Evolutionary conservation across 2,113 vertebrate genomes (phyloP), one percentile per base, ranked within the genome.

Genomic region (Nematolebias whitei): DNA sequence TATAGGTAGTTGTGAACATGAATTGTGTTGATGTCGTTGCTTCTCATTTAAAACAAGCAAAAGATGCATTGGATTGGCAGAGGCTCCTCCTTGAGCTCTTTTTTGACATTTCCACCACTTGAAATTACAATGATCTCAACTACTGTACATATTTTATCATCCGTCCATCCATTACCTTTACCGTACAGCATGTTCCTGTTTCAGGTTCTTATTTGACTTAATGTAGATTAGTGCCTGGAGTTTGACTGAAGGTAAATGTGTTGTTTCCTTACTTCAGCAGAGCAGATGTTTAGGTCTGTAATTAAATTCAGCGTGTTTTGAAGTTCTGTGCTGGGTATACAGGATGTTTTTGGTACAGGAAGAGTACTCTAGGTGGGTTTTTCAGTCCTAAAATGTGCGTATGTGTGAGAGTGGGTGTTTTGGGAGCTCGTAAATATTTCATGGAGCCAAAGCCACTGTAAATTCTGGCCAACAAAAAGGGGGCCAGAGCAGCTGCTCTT

Each of bases 371-470:
- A 74, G 79, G 78, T 85, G 72, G 73, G 63, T 83, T 74, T 78
- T 84, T 64, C 26, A 62, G 62, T 71, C 73, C 78, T 80, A 72
- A 85, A 85, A 76, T 74, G 72, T 74, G 71, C 43, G 79, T 73
- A 78, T 79, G 78, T 74, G 86, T 84, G 81, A 87, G 85, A 89
- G 85, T 64, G 44, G 79, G 81, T 87, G 79, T 86, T 86, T 85
- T 88, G 81, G 84, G 77, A 89, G 80, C 90, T 91, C 84, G 83
- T 93, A 92, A 92, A 92, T 92, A 92, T 89, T 91, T 90, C 80
- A 85, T 84, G 89, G 91, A 90, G 87, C 84, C 87, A 75, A 88
- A 85, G 84, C 86, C 87, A 88, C 87, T 88, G 88, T 93, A 92
- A 93, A 92, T 92, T 88, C 81, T 89, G 76, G 50, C 87, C 84